Evolutionary conservation across 2,113 vertebrate species (phyloP).

Genomic region (Accipiter virgatus): DNA sequence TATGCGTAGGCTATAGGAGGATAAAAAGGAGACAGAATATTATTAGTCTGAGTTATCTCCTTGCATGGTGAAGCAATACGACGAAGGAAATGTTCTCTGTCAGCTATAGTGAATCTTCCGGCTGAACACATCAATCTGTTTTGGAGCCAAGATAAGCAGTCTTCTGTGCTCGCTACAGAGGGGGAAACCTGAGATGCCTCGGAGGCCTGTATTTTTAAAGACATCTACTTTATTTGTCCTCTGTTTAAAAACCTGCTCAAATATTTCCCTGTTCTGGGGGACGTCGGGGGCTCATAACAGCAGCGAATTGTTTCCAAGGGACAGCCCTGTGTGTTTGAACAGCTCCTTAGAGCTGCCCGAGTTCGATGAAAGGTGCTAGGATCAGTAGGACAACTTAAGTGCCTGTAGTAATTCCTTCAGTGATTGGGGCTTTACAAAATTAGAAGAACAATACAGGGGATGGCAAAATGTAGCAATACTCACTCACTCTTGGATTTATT

Average conservation of each 20-base stretch:
- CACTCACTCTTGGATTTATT: not conserved
- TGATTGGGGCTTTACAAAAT: not conserved
- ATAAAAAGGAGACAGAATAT: slow-evolving; percentile 48
- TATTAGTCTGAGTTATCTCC: slow-evolving; percentile 54
- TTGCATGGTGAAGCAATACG: slow-evolving; percentile 14
- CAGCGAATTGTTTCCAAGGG: not conserved
- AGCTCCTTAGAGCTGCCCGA: not conserved
- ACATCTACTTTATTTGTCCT: slow-evolving; percentile 48
- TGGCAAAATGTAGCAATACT: not conserved
- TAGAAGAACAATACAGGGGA: not conserved
- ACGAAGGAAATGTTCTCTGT: slow-evolving; percentile 57
- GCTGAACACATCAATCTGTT: slow-evolving; percentile 51
- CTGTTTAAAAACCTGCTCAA: slow-evolving; percentile 17
- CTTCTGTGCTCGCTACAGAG: not conserved
- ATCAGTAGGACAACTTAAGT: not conserved
- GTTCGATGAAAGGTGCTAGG: not conserved
- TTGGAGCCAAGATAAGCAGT: slow-evolving; percentile 52
- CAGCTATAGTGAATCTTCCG: slow-evolving; percentile 47
- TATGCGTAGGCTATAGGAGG: slow-evolving; percentile 10
- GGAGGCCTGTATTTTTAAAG: slow-evolving; percentile 36
- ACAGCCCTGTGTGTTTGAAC: not conserved
- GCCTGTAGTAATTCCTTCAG: not conserved
- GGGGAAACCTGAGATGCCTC: slow-evolving; percentile 22
- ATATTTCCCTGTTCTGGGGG: slow-evolving; percentile 33
- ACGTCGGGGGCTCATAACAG: not conserved